phyloP scores from a whole-genome alignment of 2,113 vertebrate species.

The Ranitomeya imitator region DNA sequence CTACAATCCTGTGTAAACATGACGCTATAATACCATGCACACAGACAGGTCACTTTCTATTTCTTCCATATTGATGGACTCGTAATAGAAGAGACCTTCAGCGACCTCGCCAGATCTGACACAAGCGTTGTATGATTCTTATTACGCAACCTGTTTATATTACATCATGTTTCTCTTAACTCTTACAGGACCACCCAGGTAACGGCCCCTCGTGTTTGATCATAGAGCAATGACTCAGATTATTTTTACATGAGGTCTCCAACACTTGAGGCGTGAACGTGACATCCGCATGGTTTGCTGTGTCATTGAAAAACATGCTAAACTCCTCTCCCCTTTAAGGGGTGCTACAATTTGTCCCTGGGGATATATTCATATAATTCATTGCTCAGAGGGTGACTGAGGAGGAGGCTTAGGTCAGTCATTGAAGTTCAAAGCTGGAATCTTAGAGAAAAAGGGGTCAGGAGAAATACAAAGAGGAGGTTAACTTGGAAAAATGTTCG shows the following conservation, averaged over 20 bases:
- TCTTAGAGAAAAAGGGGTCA: not conserved
- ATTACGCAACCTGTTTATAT: constrained; percentile 40
- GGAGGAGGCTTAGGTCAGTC: not conserved
- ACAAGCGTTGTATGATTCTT: constrained; percentile 21
- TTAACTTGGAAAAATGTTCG: not conserved
- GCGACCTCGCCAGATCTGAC: constrained; percentile 30
- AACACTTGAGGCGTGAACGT: not conserved
- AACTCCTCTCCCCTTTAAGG: constrained; percentile 7
- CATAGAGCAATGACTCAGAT: constrained; percentile 5
- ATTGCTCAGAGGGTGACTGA: not conserved
- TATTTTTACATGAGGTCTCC: constrained; percentile 3
- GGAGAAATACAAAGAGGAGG: not conserved
- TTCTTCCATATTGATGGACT: not conserved
- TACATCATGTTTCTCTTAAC: constrained; percentile 37
- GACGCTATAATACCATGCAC: not conserved
- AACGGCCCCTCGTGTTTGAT: not conserved
- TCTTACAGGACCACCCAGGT: constrained; percentile 49
- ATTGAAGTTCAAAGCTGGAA: constrained; percentile 12
- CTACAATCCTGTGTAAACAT: not conserved
- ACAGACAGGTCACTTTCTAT: not conserved
- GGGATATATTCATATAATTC: not conserved
- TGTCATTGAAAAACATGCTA: not conserved
- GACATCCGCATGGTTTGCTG: constrained; percentile 12
- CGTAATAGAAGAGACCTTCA: not conserved
- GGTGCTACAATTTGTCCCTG: not conserved